phyloP scores from a whole-genome alignment of 1,140 invertebrate genomes.

The Varroa destructor region DNA sequence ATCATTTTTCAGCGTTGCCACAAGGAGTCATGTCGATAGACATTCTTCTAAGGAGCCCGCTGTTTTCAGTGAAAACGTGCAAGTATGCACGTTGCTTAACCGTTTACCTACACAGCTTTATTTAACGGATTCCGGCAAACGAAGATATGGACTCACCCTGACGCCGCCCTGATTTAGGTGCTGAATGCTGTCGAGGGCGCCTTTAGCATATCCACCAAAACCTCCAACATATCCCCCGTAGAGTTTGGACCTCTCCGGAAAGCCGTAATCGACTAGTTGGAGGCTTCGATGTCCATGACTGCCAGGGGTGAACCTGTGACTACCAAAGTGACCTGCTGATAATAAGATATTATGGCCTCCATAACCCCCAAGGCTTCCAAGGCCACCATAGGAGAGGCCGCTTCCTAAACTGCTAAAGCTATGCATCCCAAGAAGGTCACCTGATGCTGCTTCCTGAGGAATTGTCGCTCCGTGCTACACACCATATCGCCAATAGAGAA shows the following conservation, averaged over 20 bases:
- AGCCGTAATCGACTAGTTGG: constrained; percentile 12
- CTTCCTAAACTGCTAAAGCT: not conserved
- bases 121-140: too few species aligned
- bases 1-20: too few species aligned
- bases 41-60: too few species aligned
- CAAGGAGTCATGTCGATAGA: too few species aligned
- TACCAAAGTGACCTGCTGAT: not conserved
- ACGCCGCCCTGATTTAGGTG: constrained; percentile 18
- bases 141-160: not conserved
- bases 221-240: constrained; percentile 21
- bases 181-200: constrained; percentile 22
- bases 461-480: constrained; percentile 13
- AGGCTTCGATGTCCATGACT: not conserved
- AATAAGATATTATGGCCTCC: not conserved
- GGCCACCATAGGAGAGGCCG: too few species aligned
- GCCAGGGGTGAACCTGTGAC: not conserved
- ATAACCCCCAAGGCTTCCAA: too few species aligned
- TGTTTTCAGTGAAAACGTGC: too few species aligned
- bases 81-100: too few species aligned
- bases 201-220: constrained; percentile 24
- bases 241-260: constrained; percentile 4
- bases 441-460: not conserved
- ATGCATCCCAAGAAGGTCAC: constrained; percentile 21
- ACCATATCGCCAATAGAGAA: not conserved
- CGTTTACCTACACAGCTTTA: too few species aligned